These are phyloP conservation scores for Episyrphus balteatus DNA, from an alignment of 1,140 invertebrate species.

Conservation along the genomic window DNA sequence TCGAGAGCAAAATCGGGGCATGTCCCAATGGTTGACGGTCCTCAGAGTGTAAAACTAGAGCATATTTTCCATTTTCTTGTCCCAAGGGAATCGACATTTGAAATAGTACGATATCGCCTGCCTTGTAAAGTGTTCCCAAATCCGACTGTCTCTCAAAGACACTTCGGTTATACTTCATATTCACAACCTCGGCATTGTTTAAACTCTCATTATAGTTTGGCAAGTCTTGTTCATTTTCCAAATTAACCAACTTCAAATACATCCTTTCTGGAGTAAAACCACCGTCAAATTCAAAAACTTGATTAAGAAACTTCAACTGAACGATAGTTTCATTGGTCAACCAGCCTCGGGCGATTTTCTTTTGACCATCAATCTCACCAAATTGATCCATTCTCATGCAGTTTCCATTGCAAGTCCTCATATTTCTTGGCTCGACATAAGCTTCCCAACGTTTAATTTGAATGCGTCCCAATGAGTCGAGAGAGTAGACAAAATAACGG, in stretches of 20 bases:
- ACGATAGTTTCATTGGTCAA: constrained; percentile 65
- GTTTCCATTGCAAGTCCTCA: constrained; percentile 9
- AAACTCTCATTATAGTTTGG: constrained; percentile 20
- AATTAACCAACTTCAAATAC: constrained; percentile 21
- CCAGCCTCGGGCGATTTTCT: constrained; percentile 63
- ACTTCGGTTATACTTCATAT: constrained; percentile 25
- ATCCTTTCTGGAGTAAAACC: constrained; percentile 32
- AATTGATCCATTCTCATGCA: constrained; percentile 13
- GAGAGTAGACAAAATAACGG: constrained; percentile 54
- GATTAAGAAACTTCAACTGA: constrained; percentile 59
- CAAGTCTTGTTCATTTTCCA: constrained; percentile 9
- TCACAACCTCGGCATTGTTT: constrained; percentile 23
- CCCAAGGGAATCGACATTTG: constrained; percentile 43
- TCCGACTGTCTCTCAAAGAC: constrained; percentile 18
- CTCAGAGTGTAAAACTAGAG: constrained; percentile 18
- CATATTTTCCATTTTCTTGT: constrained; percentile 16
- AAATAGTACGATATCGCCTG: constrained; percentile 26
- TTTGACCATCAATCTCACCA: constrained; percentile 44
- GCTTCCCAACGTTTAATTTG: constrained; percentile 66
- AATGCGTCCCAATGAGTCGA: constrained; percentile 22
- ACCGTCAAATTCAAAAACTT: constrained; percentile 33
- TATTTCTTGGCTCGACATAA: constrained; percentile 47
- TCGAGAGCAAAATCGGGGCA: constrained; percentile 50
- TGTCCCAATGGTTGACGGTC: constrained; percentile 55
- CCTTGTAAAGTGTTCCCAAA: constrained; percentile 23